A percentile compares a stretch with the other conserved stretches of the same genome.
phyloP scores from a whole-genome alignment of 2,113 vertebrate genomes.

The Anas platyrhynchos region DNA sequence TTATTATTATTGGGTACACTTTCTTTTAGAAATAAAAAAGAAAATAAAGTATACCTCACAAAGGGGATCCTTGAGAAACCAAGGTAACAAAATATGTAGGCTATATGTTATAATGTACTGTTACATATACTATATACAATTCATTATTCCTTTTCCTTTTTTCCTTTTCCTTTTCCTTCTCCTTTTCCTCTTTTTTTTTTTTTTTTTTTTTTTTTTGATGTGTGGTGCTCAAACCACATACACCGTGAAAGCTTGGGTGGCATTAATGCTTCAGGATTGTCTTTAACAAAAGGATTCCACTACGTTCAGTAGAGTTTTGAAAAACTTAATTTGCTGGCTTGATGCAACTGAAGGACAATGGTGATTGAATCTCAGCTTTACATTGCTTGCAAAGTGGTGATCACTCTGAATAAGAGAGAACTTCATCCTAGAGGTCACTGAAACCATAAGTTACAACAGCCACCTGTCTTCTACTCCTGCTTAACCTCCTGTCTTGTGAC shows the following conservation, averaged over 20 bases:
- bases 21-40: background rate
- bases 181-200: no score
- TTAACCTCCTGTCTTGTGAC: background rate
- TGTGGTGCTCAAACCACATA: background rate
- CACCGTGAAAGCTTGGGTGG: accelerated
- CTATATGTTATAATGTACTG: background rate
- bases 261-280: background rate
- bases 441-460: background rate
- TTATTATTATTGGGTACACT: background rate
- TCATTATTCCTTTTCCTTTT: background rate
- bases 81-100: background rate
- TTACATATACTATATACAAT: no score
- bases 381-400: background rate
- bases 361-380: background rate
- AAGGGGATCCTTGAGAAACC: background rate
- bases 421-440: background rate
- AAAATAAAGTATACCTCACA: background rate
- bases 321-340: background rate
- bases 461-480: background rate
- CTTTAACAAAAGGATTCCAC: background rate
- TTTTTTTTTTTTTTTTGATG: background rate
- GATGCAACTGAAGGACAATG: background rate
- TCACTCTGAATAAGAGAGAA: background rate
- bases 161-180: no score
- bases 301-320: background rate